Percentiles rank a stretch among this genome's conserved stretches.
These are phyloP conservation scores for Cladopsammia gracilis DNA, from an alignment of 64 coral and sea anemone genomes.

Conservation along the genomic window DNA sequence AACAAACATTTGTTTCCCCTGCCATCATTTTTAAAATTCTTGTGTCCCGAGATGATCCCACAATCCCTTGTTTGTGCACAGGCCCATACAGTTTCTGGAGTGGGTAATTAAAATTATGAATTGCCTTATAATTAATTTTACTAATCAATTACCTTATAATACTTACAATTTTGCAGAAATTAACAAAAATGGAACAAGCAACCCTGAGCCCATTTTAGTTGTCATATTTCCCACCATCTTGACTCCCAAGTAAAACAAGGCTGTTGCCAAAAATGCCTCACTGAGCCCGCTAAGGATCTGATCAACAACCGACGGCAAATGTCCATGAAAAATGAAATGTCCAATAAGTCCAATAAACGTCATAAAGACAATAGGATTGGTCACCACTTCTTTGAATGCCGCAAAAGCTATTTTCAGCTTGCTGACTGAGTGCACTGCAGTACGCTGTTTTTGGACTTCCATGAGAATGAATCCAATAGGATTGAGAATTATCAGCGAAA, in stretches of 20 bases:
- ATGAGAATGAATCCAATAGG: conserved; percentile 84
- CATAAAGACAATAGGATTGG: conserved; percentile 78
- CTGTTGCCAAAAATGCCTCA: conserved; percentile 81
- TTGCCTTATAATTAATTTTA: neutral
- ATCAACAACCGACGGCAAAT: conserved; percentile 52
- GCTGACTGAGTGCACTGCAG: conserved; percentile 17
- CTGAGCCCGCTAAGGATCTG: conserved; percentile 68
- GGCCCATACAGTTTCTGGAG: no score
- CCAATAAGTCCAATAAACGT: conserved; percentile 82
- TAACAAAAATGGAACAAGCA: conserved; percentile 82
- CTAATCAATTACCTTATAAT: neutral
- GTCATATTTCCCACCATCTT: conserved; percentile 95
- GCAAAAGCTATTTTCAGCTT: conserved; percentile 53
- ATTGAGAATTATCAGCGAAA: conserved; percentile 73
- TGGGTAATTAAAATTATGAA: no score
- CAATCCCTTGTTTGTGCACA: no score
- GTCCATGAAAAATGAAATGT: conserved; percentile 63
- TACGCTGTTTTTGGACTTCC: conserved; percentile 75
- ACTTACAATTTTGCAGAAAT: conserved; percentile 90
- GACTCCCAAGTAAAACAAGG: conserved; percentile 91
- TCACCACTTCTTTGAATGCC: conserved; percentile 74
- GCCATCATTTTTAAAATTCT: no score
- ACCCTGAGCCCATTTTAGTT: conserved; percentile 70
- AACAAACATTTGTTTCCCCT: no score
- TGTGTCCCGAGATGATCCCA: no score